Base-by-base conservation (phyloP, 2,113 vertebrate genomes). In the Sinocyclocheilus anophthalmus region DNA sequence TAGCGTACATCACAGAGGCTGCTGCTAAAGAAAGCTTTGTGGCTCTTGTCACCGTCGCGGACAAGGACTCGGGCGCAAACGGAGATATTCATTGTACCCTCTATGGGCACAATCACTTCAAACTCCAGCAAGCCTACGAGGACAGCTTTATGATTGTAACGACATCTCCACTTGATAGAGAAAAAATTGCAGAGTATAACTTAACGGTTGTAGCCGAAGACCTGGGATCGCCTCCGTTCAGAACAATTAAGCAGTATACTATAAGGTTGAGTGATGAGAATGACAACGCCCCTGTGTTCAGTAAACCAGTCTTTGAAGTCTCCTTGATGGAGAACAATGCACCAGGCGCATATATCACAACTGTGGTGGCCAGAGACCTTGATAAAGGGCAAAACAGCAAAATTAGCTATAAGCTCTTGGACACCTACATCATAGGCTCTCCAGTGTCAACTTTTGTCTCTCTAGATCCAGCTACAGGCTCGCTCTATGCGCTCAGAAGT, bases 71-170 rank as follows among this genome's bases (percentile, higher is more conserved):
- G 0, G 98, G 97, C 0, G 90, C 95, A 4, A 99, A 98, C 0
- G 97, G 98, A 1, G 96, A 97, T 85, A 97, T 99, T 76, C 96
- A 96, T 91, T 98, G 97, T 93, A 96, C 97, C 13, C 96, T 99
- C 18, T 96, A 96, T 0, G 96, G 97, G 69, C 97, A 98, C 1
- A 96, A 96, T 65, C 97, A 98, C 93, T 99, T 99, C 0, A 89
- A 96, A 55, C 94, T 99, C 86, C 97, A 97, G 94, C 97, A 97
- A 26, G 98, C 98, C 75, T 98, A 99, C 0, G 97, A 96, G 42
- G 97, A 96, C 95, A 98, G 97, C 95, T 97, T 97, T 93, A 96
- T 98, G 96, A 96, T 99, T 0, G 95, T 99, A 84, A 99, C 97
- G 14, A 96, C 97, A 0, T 94, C 95, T 0, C 92, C 96, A 0